Percentiles rank a stretch among this genome's conserved stretches.
These are phyloP conservation scores for Cydia pomonella DNA, from an alignment of 1,140 invertebrate genomes.

Conservation along the genomic window DNA sequence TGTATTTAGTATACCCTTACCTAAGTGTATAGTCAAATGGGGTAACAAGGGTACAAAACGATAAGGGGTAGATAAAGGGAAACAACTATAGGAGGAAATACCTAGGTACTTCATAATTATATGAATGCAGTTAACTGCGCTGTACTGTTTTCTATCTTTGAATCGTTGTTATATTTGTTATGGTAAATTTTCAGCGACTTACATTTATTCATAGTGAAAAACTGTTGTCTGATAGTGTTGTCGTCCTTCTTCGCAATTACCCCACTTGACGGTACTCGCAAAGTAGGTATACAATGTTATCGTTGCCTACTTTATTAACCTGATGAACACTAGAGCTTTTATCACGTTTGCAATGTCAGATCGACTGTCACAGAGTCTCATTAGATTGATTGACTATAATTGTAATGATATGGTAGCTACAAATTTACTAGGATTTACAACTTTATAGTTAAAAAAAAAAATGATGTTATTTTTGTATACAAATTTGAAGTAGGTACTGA, in stretches of 20 bases:
- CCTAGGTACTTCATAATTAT: no score
- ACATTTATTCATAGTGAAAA: no score
- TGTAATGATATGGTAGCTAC: background rate
- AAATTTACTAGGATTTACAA: background rate
- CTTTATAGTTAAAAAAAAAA: background rate
- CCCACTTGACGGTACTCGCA: background rate
- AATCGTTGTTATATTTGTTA: no score
- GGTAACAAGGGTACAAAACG: no score
- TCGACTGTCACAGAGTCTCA: slow-evolving; percentile 1
- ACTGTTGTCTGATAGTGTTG: no score
- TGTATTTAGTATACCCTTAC: background rate
- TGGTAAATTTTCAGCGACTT: no score
- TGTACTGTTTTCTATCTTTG: no score
- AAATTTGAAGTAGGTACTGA: slow-evolving; percentile 1
- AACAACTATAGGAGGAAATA: no score
- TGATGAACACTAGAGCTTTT: background rate
- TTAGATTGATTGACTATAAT: background rate
- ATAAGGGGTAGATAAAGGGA: no score
- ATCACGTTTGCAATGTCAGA: background rate
- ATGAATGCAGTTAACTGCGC: no score
- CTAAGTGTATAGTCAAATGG: no score
- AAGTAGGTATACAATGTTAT: background rate
- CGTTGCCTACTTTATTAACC: background rate
- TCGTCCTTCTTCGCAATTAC: no score
- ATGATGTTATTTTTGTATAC: background rate